Base-by-base conservation (phyloP, 2,797 vertebrate species). In the Amphiprion clarkii region DNA sequence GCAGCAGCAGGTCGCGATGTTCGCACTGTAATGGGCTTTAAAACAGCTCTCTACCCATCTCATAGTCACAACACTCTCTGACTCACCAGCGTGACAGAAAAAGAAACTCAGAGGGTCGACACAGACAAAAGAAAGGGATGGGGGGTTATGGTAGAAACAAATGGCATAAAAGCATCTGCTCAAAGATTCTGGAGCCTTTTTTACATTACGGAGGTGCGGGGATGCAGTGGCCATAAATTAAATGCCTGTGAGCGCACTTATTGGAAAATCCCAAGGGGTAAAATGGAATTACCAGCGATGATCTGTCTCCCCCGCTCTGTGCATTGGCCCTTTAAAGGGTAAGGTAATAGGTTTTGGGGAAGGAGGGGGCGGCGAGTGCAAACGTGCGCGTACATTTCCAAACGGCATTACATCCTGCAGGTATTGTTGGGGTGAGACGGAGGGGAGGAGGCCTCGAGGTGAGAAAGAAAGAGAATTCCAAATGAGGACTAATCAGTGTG, bases 231-330 rank as follows among this genome's bases (percentile, higher is more conserved):
- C 87, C 87, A 90, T 94, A 93, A 93, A 95, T 94, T 89, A 94
- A 93, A 93, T 79, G 91, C 87, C 89, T 83, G 92, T 71, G 76
- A 91, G 92, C 86, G 76, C 81, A 81, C 88, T 91, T 88, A 93
- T 92, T 92, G 92, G 88, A 91, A 94, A 93, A 88, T 87, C 92
- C 90, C 51, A 54, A 92, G 86, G 90, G 93, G 91, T 90, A 90
- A 93, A 93, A 94, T 92, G 90, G 91, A 94, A 95, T 94, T 93
- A 94, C 90, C 55, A 77, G 89, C 81, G 86, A 90, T 92, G 91
- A 92, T 94, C 87, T 84, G 86, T 90, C 91, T 89, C 80, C 39
- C 39, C 65, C 64, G 82, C 84, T 66, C 76, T 60, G 85, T 83
- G 89, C 86, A 76, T 70, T 73, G 81, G 81, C 84, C 86, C 89